Base-by-base conservation (phyloP, 2,113 vertebrate species). In the Copsychus sechellarum region DNA sequence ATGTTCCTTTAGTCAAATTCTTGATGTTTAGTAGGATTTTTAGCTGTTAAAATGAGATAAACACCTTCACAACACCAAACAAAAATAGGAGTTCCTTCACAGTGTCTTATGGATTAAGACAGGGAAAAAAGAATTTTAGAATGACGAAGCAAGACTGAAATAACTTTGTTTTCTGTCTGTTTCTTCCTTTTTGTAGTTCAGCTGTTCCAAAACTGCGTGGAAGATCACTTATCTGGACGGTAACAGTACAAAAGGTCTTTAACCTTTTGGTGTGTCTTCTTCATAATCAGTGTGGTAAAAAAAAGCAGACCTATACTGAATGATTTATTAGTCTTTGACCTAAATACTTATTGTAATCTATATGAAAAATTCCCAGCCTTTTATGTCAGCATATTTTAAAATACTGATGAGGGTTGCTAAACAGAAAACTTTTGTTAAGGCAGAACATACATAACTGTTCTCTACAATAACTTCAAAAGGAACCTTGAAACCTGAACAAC, bases 241-340 rank as follows among this genome's bases (percentile, higher is more conserved):
- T 67, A 85, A 67, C 33, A 79, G 36, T 71, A 91, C 36, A 48
- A 94, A 91, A 94, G 81, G 60, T 94, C 65, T 79, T 78, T 47
- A 91, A 79, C 22, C 20, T 79, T 57, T 74, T 89, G 64, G 36
- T 87, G 77, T 36, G 65, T 71, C 80, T 84, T 94, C 56, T 77
- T 62, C 38, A 50, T 89, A 87, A 81, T 18, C 70, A 72, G 9
- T 8, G 34, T 56, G 10, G 38, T 53, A 7, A 50, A 86, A 56
- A 71, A 48, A 23, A 9, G 0, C 64, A 88, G 67, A 19, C 24
- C 29, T 66, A 47, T 34, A n/a, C 13, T 43, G 47, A 85, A 66
- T 60, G 40, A 80, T 88, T 74, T 79, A 88, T 85, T 85, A 88
- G n/a, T 26, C 40, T 85, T 88, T 87, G 54, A 91, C 45, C 23